phyloP scores from a whole-genome alignment of 1,140 invertebrate genomes.

The Heterodera carotae region DNA sequence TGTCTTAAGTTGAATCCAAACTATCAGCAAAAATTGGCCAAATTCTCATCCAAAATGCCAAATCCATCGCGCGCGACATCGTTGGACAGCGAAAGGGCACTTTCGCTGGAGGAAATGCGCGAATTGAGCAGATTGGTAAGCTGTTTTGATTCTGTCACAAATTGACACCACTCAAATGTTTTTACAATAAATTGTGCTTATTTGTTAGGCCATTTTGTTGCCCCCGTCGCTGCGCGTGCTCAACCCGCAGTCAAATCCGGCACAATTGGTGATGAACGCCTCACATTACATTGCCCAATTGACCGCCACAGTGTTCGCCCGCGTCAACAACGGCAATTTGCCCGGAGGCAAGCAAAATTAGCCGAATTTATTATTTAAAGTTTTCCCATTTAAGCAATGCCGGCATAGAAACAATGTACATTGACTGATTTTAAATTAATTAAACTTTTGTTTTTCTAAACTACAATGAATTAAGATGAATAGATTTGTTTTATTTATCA shows the following conservation, averaged over 20 bases:
- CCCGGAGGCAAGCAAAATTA: not conserved
- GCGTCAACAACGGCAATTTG: slow-evolving; percentile 4
- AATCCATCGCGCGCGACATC: not conserved
- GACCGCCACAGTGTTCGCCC: not conserved
- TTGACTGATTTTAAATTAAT: no score
- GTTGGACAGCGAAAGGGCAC: slow-evolving; percentile 1
- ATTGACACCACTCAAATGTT: no score
- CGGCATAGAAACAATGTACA: no score
- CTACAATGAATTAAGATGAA: no score
- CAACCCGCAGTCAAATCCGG: not conserved
- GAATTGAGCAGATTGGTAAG: slow-evolving; percentile 15
- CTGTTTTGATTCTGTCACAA: no score
- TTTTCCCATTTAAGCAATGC: no score
- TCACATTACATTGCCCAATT: slow-evolving; percentile 13
- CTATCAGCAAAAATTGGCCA: not conserved
- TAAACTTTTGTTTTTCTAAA: no score
- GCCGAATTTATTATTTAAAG: not conserved
- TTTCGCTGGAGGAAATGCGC: not conserved
- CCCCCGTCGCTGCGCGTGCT: slow-evolving; percentile 3
- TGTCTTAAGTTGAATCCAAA: no score
- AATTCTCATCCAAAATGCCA: not conserved
- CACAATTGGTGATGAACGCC: slow-evolving; percentile 1
- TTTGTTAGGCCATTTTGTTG: slow-evolving; percentile 1
- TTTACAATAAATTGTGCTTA: not conserved
- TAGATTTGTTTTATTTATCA: no score